Evolutionary conservation across 2,888 invertebrate species (phyloP).

Genomic region (Catocala sponsa): DNA sequence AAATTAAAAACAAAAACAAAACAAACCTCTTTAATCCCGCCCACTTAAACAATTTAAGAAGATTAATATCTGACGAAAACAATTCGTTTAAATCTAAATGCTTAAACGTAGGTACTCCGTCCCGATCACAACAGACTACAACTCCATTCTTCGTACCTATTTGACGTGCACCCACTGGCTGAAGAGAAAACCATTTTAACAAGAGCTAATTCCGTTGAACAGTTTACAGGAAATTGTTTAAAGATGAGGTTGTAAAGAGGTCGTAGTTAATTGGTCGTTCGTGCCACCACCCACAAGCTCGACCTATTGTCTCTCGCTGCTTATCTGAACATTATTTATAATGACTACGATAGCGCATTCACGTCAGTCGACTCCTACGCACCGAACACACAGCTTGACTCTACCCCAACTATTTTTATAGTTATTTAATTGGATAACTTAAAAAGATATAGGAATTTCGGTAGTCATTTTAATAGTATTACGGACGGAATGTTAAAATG

Average conservation of each 20-base stretch:
- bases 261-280: constrained; percentile 52
- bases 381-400: constrained; percentile 28
- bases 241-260: constrained; percentile 24
- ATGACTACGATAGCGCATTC: constrained; percentile 75
- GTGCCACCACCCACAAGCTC: constrained; percentile 65
- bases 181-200: constrained; percentile 44
- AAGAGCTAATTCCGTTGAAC: constrained; percentile 34
- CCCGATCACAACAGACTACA: constrained; percentile 58
- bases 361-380: constrained; percentile 74
- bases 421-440: constrained; percentile 57
- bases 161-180: constrained; percentile 69
- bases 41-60: constrained; percentile 40
- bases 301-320: constrained; percentile 77
- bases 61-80: constrained; percentile 57
- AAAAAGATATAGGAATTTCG: constrained; percentile 51
- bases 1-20: background rate
- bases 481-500: constrained; percentile 41
- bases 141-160: constrained; percentile 57
- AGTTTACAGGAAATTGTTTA: constrained; percentile 3
- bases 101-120: constrained; percentile 60
- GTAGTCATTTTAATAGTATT: constrained; percentile 50
- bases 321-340: constrained; percentile 83
- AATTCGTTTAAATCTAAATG: constrained; percentile 56
- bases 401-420: constrained; percentile 49
- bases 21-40: constrained; percentile 23